phyloP scores from a whole-genome alignment of 2,797 vertebrate genomes.

The Manis crassicaudata region DNA sequence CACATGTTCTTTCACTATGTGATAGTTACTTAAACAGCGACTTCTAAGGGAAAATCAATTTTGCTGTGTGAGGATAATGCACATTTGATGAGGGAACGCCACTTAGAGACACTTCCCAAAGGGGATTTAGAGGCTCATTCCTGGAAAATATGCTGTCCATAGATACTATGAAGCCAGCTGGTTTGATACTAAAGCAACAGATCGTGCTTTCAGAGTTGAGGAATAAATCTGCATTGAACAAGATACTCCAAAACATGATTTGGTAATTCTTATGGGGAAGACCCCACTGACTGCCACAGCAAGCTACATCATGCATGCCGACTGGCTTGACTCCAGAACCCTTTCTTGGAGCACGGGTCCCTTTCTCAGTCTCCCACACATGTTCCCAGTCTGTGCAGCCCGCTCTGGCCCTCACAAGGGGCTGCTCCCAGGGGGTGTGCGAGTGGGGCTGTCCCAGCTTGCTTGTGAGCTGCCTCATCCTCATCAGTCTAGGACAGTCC shows the following conservation, averaged over 20 bases:
- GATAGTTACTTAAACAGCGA: background rate
- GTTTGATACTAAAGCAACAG: background rate
- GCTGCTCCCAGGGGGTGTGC: accelerated
- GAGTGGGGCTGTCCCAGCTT: background rate
- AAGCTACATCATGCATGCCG: background rate
- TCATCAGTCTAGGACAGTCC: background rate
- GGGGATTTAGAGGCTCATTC: background rate
- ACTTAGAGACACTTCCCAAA: background rate
- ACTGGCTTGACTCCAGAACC: background rate
- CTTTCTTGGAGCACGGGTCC: background rate
- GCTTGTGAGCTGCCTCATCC: background rate
- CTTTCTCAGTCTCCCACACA: background rate
- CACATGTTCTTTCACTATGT: background rate
- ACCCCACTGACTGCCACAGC: background rate
- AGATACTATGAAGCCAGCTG: background rate
- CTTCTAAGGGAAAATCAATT: background rate
- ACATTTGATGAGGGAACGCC: background rate
- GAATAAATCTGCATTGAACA: background rate
- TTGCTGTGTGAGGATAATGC: background rate
- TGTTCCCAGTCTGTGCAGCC: background rate
- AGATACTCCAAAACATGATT: background rate
- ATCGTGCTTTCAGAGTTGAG: background rate
- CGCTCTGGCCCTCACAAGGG: background rate
- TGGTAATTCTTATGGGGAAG: background rate
- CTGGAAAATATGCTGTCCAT: background rate